These are phyloP conservation scores for Myoxocephalus aenaeus DNA, from an alignment of 2,797 vertebrate genomes.

Conservation along the genomic window DNA sequence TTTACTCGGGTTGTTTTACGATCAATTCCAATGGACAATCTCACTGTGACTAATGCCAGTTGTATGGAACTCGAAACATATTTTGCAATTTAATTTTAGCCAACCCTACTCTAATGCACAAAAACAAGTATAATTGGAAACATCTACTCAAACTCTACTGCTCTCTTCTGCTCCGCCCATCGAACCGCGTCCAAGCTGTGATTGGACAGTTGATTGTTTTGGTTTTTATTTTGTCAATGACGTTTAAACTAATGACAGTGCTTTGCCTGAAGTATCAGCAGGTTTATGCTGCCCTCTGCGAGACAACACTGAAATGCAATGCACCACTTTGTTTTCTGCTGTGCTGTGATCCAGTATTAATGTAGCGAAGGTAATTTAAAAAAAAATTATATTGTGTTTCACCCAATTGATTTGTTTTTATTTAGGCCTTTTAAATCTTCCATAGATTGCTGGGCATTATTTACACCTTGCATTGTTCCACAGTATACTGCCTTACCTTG, in stretches of 20 bases:
- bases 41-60: neutral
- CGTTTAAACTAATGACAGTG: neutral
- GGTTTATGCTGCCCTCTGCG: conserved; percentile 1
- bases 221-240: neutral
- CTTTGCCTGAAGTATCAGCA: neutral
- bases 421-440: neutral
- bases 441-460: conserved; percentile 10
- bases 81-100: neutral
- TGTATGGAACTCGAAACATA: neutral
- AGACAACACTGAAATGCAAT: neutral
- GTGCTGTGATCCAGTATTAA: neutral
- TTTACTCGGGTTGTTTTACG: neutral
- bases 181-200: neutral
- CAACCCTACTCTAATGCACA: neutral
- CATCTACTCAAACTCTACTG: neutral
- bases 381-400: neutral
- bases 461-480: conserved; percentile 54
- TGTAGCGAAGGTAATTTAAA: neutral
- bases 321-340: neutral
- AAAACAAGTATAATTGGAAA: neutral
- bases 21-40: neutral
- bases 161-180: neutral
- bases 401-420: conserved; percentile 7
- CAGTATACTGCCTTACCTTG: conserved; percentile 38
- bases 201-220: neutral